Base-by-base conservation (phyloP, 2,113 vertebrate genomes). In the Agelaius phoeniceus region DNA sequence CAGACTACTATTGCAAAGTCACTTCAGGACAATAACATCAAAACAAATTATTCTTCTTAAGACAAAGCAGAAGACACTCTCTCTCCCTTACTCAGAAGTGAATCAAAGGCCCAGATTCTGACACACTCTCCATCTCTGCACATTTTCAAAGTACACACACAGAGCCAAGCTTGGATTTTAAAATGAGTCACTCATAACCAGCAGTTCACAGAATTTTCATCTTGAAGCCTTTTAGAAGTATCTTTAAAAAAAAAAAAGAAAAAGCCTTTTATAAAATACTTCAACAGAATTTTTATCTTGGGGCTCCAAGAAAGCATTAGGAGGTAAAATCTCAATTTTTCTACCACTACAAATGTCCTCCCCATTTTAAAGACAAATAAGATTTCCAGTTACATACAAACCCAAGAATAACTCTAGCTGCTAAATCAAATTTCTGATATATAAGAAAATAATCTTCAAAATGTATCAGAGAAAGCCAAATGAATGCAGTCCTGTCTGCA, bases 391-490 rank as follows among this genome's bases (percentile, higher is more conserved):
- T 89, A 87, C 35, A 67, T 54, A 68, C 26, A 76, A 96, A 87
- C 12, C 6, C 37, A 52, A 68, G 44, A 76, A 73, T 39, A 84
- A 68, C 18, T 57, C 24, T 17, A 61, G n/a, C 15, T 67, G 26
- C 57, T 72, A 90, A 93, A 86, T 63, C 55, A 87, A 78, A 72
- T 74, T 92, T 54, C 76, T 68, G 66, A 84, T 65, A 55, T 23
- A 71, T 30, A 80, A 19, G n/a, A 74, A 88, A 95, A 93, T 35
- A 80, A 90, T 80, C 83, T 77, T 80, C 82, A 52, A 69, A 90
- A 69, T 41, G 55, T 31, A 72, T 63, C 22, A 10, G 57, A 90
- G 61, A 11, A 86, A 72, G 9, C 6, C 52, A 75, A 67, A 86
- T 46, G 31, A 86, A 79, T 23, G 39, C 49, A 73, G 8, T 84